Evolutionary conservation across 2,797 vertebrate genomes (phyloP).

Genomic region (Acanthopagrus latus): DNA sequence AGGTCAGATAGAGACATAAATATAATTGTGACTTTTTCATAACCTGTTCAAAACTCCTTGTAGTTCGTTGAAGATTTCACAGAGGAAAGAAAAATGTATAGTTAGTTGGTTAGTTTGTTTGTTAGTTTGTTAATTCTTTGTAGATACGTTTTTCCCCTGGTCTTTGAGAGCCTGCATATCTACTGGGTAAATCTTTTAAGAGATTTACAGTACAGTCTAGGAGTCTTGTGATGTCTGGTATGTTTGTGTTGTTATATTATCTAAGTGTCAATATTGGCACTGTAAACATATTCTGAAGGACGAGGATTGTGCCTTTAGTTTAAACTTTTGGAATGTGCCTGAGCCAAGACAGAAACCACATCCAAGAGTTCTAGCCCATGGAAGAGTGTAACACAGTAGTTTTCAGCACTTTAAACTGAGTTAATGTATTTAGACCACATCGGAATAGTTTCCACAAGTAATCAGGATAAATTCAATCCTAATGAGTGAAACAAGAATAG

Average conservation of each 20-base stretch:
- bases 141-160: background rate
- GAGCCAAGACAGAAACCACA: background rate
- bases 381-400: background rate
- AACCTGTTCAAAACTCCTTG: too few species aligned
- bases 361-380: background rate
- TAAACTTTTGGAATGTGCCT: conserved; percentile 24
- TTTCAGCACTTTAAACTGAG: background rate
- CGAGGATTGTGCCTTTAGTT: background rate
- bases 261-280: conserved; percentile 41
- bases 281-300: conserved; percentile 29
- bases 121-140: too few species aligned
- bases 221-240: background rate
- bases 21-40: too few species aligned
- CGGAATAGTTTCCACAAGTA: background rate
- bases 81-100: background rate
- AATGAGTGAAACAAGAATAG: too few species aligned
- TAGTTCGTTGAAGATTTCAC: too few species aligned
- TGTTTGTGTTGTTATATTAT: conserved; percentile 29
- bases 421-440: background rate
- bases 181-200: background rate
- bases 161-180: background rate
- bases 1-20: too few species aligned
- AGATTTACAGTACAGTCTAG: conserved; percentile 14
- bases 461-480: background rate
- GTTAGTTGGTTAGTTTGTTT: too few species aligned